Evolutionary conservation across 2,797 vertebrate species (phyloP).

Genomic region (Pangasius macronema): DNA sequence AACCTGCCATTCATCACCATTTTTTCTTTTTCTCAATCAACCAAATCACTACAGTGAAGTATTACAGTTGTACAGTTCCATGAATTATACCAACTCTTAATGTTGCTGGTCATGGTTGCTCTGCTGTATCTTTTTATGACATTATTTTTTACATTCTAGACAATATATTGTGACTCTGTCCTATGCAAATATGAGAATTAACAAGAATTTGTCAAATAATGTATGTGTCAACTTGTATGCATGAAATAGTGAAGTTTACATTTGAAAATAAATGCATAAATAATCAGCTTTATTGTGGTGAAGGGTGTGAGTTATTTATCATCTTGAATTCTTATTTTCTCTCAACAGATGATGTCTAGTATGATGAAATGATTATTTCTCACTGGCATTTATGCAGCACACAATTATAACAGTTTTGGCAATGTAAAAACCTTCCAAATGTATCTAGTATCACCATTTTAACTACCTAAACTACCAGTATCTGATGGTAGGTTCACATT

Average conservation of each 20-base stretch:
- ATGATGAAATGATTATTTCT: background rate
- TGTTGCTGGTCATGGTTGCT: constrained; percentile 88
- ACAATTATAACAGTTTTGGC: background rate
- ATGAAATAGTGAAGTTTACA: constrained; percentile 98
- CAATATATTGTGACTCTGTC: constrained; percentile 97
- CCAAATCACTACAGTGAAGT: constrained; percentile 91
- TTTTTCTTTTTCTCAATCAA: constrained; percentile 69
- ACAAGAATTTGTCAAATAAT: constrained; percentile 89
- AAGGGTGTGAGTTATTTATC: constrained; percentile 32
- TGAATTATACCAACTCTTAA: constrained; percentile 72
- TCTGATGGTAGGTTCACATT: background rate
- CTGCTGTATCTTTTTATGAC: constrained; percentile 93
- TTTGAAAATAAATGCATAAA: constrained; percentile 97
- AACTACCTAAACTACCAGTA: background rate
- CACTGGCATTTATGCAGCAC: background rate
- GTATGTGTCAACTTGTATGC: constrained; percentile 96
- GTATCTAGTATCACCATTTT: background rate
- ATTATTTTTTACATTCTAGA: constrained; percentile 98
- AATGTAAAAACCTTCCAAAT: background rate
- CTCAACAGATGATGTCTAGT: constrained; percentile 11
- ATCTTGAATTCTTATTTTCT: background rate
- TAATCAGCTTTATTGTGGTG: constrained; percentile 64
- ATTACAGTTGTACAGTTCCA: constrained; percentile 90
- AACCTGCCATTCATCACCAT: constrained; percentile 74
- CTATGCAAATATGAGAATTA: constrained; percentile 93